Conservation (phyloP, 1,140 invertebrate species). For the Cotesia typhae region DNA sequence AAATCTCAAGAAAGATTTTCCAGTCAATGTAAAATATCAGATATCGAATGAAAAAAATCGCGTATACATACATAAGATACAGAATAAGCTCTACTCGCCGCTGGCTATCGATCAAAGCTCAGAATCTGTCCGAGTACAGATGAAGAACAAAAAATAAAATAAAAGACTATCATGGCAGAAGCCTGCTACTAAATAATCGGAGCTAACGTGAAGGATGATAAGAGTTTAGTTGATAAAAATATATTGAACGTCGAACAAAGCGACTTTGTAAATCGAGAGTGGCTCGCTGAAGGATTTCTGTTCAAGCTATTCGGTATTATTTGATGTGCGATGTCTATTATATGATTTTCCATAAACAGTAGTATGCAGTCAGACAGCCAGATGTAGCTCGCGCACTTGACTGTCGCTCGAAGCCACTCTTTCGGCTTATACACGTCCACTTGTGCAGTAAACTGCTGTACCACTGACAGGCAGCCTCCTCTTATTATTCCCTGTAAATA, state of each 20-base stretch:
- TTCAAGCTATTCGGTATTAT: constrained; percentile 38
- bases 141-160: too few relatives aligned
- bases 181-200: too few relatives aligned
- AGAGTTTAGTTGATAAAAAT: too few relatives aligned
- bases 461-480: constrained; percentile 28
- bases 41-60: too few relatives aligned
- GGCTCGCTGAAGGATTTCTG: not conserved
- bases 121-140: too few relatives aligned
- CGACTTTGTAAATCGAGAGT: not conserved
- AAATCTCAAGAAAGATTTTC: too few relatives aligned
- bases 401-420: constrained; percentile 36
- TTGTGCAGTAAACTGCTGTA: constrained; percentile 23
- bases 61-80: too few relatives aligned
- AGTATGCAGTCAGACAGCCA: constrained; percentile 62
- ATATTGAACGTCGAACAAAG: not conserved
- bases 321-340: constrained; percentile 25
- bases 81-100: too few relatives aligned
- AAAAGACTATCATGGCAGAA: too few relatives aligned
- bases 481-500: constrained; percentile 36
- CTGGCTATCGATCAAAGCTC: too few relatives aligned
- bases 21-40: too few relatives aligned
- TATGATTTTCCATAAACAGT: constrained; percentile 65
- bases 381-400: constrained; percentile 60
- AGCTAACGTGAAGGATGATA: too few relatives aligned
- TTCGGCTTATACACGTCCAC: constrained; percentile 38